Conservation (phyloP, 2,113 vertebrate species). For the Elephas maximus region DNA sequence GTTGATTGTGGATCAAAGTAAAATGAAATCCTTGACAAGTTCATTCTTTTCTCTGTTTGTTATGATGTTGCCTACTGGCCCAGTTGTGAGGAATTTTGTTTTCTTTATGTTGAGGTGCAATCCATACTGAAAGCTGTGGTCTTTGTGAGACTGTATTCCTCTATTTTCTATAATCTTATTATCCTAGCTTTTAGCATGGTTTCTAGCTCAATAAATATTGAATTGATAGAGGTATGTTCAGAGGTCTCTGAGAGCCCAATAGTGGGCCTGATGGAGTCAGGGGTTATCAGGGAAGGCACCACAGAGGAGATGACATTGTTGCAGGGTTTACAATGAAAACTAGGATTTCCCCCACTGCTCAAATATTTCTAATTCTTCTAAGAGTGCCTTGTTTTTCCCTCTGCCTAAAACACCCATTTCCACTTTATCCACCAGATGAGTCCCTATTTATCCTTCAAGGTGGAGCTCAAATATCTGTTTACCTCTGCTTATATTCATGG, state of each 20-base stretch:
- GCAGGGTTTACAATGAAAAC: neutral
- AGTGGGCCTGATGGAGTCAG: neutral
- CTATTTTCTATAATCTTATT: constrained; percentile 8
- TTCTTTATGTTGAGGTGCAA: too few species aligned
- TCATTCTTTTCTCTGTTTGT: too few species aligned
- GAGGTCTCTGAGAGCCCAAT: neutral
- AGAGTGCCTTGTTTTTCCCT: neutral
- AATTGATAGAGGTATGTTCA: neutral
- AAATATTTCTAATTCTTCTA: neutral
- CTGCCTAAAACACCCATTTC: neutral
- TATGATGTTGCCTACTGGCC: too few species aligned
- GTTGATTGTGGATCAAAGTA: too few species aligned
- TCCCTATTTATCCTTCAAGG: neutral
- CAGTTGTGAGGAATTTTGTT: too few species aligned
- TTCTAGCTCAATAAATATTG: neutral
- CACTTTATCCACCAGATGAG: neutral
- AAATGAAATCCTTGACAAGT: too few species aligned
- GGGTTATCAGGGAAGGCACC: neutral
- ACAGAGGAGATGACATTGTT: neutral
- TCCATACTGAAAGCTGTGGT: too few species aligned
- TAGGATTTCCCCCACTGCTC: neutral
- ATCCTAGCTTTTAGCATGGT: neutral
- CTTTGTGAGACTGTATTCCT: neutral
- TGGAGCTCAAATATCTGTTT: neutral
- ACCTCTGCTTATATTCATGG: neutral